Percentiles rank a stretch among this genome's conserved stretches.
Evolutionary conservation across 2,797 vertebrate species (phyloP).

Genomic region (Phyllotis vaccarum): DNA sequence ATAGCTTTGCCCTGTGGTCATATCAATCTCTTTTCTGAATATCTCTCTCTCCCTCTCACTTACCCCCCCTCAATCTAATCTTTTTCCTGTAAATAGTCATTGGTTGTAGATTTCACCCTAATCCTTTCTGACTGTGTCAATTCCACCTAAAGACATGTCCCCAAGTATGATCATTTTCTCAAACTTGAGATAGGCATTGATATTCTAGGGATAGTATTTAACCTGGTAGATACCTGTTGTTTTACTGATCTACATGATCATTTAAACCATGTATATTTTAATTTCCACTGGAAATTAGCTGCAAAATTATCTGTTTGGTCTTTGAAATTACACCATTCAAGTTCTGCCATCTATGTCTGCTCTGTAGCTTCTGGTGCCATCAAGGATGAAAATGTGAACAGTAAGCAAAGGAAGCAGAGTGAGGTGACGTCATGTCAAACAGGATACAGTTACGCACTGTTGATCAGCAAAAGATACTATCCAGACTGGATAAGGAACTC

Average conservation of each 20-base stretch:
- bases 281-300: not conserved
- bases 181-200: not conserved
- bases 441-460: not conserved
- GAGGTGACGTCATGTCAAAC: too few species aligned
- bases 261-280: not conserved
- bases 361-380: not conserved
- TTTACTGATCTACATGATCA: not conserved
- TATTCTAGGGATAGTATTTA: not conserved
- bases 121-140: not conserved
- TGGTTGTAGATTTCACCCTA: not conserved
- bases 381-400: not conserved
- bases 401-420: not conserved
- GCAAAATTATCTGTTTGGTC: not conserved
- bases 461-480: not conserved
- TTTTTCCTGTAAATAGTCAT: too few species aligned
- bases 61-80: too few species aligned
- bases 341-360: too few species aligned
- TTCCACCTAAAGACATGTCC: not conserved
- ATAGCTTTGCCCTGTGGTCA: not conserved
- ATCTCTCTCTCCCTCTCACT: not conserved
- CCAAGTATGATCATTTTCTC: not conserved
- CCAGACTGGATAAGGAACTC: not conserved
- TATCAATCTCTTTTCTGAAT: too few species aligned
- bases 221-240: not conserved
- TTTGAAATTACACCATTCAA: not conserved